These are phyloP conservation scores for Synanthedon tipuliformis DNA, from an alignment of 2,888 invertebrate species.

Conservation along the genomic window DNA sequence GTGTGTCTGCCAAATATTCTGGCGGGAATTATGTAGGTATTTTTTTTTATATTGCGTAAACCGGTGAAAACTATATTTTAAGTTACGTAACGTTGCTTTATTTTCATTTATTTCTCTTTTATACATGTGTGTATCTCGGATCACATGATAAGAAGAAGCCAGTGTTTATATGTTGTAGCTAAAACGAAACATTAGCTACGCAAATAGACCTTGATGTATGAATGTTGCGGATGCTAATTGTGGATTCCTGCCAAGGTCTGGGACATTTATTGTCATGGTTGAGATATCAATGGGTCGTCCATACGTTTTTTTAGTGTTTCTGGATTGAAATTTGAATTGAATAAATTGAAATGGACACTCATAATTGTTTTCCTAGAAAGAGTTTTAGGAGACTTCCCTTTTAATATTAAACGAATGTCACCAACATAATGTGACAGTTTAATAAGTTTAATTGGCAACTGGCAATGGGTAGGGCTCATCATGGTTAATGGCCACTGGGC, in stretches of 20 bases:
- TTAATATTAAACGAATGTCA: too few relatives aligned
- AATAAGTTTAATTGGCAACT: too few relatives aligned
- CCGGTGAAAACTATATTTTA: slow-evolving; percentile 15
- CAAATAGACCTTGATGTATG: slow-evolving; percentile 27
- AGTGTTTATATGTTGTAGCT: neutral
- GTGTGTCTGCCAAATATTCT: slow-evolving; percentile 28
- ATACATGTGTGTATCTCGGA: slow-evolving; percentile 5
- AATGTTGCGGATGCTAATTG: slow-evolving; percentile 32
- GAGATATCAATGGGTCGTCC: slow-evolving; percentile 11
- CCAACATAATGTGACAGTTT: too few relatives aligned
- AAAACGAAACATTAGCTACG: slow-evolving; percentile 3
- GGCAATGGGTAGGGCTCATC: too few relatives aligned
- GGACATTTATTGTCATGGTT: slow-evolving; percentile 39
- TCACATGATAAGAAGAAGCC: neutral
- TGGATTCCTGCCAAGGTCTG: slow-evolving; percentile 65
- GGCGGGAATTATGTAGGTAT: slow-evolving; percentile 19
- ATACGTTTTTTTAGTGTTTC: neutral
- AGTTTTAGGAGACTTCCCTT: too few relatives aligned
- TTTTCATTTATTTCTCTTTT: neutral
- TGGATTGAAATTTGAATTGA: too few relatives aligned
- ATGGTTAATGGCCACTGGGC: too few relatives aligned
- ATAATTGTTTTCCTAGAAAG: too few relatives aligned
- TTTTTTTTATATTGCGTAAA: slow-evolving; percentile 28
- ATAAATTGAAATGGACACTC: too few relatives aligned
- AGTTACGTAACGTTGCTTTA: slow-evolving; percentile 32